Evolutionary conservation across 2,797 vertebrate genomes (phyloP).

Genomic region (Gymnothorax reevesii): DNA sequence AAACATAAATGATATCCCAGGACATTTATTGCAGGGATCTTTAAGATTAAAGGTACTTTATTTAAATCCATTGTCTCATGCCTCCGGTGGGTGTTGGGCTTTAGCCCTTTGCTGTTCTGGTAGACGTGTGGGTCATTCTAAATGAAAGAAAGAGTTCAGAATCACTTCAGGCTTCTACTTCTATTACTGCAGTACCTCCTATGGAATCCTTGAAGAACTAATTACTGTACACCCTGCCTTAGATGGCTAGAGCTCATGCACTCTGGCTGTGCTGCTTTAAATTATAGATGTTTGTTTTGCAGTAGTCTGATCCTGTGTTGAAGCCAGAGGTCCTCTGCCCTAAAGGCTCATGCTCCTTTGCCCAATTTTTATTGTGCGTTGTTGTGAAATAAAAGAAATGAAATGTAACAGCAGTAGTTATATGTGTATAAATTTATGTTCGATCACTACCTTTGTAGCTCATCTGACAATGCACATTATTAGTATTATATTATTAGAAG

Average conservation of each 20-base stretch:
- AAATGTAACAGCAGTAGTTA: neutral
- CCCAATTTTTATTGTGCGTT: slow-evolving; percentile 47
- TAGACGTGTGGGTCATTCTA: slow-evolving; percentile 53
- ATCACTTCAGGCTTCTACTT: slow-evolving; percentile 35
- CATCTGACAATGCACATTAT: neutral
- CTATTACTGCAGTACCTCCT: slow-evolving; percentile 65
- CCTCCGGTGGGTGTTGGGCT: no score
- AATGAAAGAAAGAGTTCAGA: slow-evolving; percentile 56
- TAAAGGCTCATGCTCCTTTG: slow-evolving; percentile 60
- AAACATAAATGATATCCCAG: no score
- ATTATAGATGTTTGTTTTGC: slow-evolving; percentile 55
- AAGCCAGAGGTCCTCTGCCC: slow-evolving; percentile 61
- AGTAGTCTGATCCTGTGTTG: slow-evolving; percentile 55
- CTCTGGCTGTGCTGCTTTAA: slow-evolving; percentile 67
- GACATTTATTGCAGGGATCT: no score
- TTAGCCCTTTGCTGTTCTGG: no score
- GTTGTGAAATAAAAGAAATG: neutral
- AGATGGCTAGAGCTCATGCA: slow-evolving; percentile 59
- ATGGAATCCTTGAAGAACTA: slow-evolving; percentile 66
- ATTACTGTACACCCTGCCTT: slow-evolving; percentile 70
- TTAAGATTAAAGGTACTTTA: no score
- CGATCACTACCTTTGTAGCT: neutral
- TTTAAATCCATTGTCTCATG: no score
- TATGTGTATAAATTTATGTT: neutral
- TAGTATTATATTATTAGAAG: neutral